Evolutionary conservation across 1,140 invertebrate genomes (phyloP), one percentile per base, ranked within the genome.

Genomic region (Cataglyphis hispanica): DNA sequence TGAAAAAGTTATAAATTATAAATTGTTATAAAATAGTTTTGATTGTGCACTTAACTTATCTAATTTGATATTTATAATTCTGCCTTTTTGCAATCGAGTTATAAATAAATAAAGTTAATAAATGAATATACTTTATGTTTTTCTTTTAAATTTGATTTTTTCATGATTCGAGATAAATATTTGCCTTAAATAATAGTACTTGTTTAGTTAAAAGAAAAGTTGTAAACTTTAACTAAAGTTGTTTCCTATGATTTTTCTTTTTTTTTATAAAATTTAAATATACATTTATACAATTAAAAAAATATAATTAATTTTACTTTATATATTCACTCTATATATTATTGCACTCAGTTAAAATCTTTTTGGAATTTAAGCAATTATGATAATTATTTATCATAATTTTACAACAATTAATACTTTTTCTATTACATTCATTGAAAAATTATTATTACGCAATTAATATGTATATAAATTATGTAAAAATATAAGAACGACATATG

Each of bases 391-490:
- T n/a, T n/a, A n/a, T 75, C 19, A 60, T 19, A 58, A 37, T 4
- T 77, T 13, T 64, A 64, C 5, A 16, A 43, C 31, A 76, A 31
- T 22, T 40, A 31, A 31, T 37, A 6, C 10, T 76, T 16, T 66
- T 66, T 31, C 6, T 11, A 1, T 27, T 8, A 13, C 22, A 37
- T 10, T 43, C n/a, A 46, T 5, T 2, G 7, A 22, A 40, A 22
- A 66, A 75, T 87, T 70, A 87, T 87, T 87, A 16, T 70, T 22
- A 19, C 43, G 60, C 56, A 34, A 81, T 58, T 63, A 81, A 56
- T 25, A 40, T 11, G 4, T 11, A 22, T 85, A 66, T 50, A 69
- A 58, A 56, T 58, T 25, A 43, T 4, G 13, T 37, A 25, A 80
- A 80, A 37, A 27, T 70, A 27, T 16, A 25, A 56, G n/a, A 31